phyloP scores from a whole-genome alignment of 2,113 vertebrate species.

The Poecilia latipinna region DNA sequence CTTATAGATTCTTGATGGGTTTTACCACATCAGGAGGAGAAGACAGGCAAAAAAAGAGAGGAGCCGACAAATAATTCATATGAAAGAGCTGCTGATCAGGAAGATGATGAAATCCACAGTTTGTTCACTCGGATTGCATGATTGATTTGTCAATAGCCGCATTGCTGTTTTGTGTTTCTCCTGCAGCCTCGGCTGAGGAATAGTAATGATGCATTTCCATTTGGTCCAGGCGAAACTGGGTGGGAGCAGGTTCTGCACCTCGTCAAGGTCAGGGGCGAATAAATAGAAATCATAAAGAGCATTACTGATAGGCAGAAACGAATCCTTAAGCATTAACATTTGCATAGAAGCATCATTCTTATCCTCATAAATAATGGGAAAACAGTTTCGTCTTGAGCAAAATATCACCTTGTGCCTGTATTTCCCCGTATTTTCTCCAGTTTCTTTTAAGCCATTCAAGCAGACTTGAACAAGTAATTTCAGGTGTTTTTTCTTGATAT shows the following conservation, averaged over 20 bases:
- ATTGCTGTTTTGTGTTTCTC: slow-evolving; percentile 54
- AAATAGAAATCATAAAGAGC: slow-evolving; percentile 39
- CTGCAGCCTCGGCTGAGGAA: slow-evolving; percentile 35
- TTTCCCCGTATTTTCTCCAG: slow-evolving; percentile 1
- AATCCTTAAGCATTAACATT: slow-evolving; percentile 53
- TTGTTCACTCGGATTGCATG: slow-evolving; percentile 65
- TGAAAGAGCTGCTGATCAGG: slow-evolving; percentile 73
- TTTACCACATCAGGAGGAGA: slow-evolving; percentile 74
- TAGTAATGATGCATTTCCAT: slow-evolving; percentile 65
- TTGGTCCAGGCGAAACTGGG: slow-evolving; percentile 29
- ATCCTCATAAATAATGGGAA: slow-evolving; percentile 36
- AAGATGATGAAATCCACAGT: slow-evolving; percentile 74
- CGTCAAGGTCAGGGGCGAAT: slow-evolving; percentile 63
- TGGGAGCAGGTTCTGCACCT: slow-evolving; percentile 17
- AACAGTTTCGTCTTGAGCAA: background rate
- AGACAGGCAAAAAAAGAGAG: slow-evolving; percentile 61
- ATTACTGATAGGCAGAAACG: slow-evolving; percentile 52
- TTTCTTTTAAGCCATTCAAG: slow-evolving; percentile 11
- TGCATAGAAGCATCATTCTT: slow-evolving; percentile 34
- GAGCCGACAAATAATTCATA: slow-evolving; percentile 76
- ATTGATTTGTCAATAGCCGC: slow-evolving; percentile 72
- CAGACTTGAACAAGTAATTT: slow-evolving; percentile 7
- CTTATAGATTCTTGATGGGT: slow-evolving; percentile 78
- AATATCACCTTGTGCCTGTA: slow-evolving; percentile 31
- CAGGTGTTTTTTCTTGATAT: slow-evolving; percentile 22